Percentiles rank a stretch among this genome's conserved stretches.
phyloP scores from a whole-genome alignment of 2,797 vertebrate genomes.

The Linurgus olivaceus region DNA sequence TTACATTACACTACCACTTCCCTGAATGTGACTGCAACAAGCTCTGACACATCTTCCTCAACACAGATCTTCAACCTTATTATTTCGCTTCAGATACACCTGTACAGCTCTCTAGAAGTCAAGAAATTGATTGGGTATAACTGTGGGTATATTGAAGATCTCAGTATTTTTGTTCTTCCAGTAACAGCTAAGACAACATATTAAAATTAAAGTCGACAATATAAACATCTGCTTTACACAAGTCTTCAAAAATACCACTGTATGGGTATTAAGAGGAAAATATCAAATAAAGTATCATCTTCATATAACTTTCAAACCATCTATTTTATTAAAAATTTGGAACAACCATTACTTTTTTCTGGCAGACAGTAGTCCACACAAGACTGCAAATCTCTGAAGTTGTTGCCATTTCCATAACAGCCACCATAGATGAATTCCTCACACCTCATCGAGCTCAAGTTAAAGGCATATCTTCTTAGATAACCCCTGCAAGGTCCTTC shows the following conservation, averaged over 20 bases:
- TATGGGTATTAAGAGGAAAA: background rate
- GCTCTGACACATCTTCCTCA: background rate
- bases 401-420: slow-evolving; percentile 82
- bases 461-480: slow-evolving; percentile 82
- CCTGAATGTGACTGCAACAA: background rate
- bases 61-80: background rate
- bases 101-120: background rate
- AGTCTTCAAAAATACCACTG: background rate
- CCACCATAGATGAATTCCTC: slow-evolving; percentile 82
- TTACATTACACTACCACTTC: background rate
- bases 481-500: slow-evolving; percentile 76
- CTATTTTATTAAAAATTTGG: slow-evolving; percentile 51
- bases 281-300: slow-evolving; percentile 25
- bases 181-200: background rate
- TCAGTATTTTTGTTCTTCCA: background rate
- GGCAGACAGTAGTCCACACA: slow-evolving; percentile 86
- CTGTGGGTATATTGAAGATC: background rate
- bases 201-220: background rate
- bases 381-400: slow-evolving; percentile 76
- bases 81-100: background rate
- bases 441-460: slow-evolving; percentile 88
- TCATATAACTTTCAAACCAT: slow-evolving; percentile 1
- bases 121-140: background rate
- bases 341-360: slow-evolving; percentile 76
- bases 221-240: background rate